Percentiles rank a stretch among this genome's conserved stretches.
phyloP scores from a whole-genome alignment of 2,888 invertebrate species.

The Sepiola atlantica region DNA sequence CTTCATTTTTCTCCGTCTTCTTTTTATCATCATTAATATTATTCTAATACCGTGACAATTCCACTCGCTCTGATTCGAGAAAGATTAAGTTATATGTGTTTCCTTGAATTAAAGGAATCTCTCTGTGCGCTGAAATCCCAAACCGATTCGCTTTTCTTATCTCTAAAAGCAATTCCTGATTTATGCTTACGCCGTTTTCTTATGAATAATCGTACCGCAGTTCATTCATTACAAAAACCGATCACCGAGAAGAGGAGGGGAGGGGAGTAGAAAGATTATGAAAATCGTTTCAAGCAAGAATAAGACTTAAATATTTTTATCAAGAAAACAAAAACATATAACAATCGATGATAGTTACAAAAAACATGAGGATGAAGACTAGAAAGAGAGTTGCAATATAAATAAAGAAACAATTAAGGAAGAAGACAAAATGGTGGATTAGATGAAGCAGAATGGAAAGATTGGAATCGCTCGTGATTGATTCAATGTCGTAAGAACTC shows the following conservation, averaged over 20 bases:
- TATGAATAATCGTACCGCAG: not conserved
- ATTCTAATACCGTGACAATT: not conserved
- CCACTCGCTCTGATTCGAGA: not conserved
- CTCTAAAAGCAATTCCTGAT: not conserved
- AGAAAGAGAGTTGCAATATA: not conserved
- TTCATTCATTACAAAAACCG: not conserved
- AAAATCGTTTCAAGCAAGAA: not conserved
- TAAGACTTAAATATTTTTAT: not conserved
- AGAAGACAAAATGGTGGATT: not conserved
- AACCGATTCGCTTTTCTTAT: not conserved
- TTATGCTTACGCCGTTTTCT: too few species aligned
- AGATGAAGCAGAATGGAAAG: not conserved
- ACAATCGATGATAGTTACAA: not conserved
- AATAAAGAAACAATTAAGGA: not conserved
- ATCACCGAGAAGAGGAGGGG: rapidly evolving
- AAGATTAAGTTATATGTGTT: not conserved
- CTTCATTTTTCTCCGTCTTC: too few species aligned
- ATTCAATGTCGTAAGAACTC: not conserved
- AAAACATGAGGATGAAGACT: not conserved
- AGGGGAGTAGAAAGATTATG: not conserved
- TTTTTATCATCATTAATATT: too few species aligned
- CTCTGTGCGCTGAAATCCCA: not conserved
- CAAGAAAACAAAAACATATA: not conserved
- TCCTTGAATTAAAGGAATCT: not conserved
- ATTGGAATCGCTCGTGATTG: not conserved